These are phyloP conservation scores for Cyrtorhinus lividipennis DNA, from an alignment of 1,140 invertebrate genomes.

Conservation along the genomic window DNA sequence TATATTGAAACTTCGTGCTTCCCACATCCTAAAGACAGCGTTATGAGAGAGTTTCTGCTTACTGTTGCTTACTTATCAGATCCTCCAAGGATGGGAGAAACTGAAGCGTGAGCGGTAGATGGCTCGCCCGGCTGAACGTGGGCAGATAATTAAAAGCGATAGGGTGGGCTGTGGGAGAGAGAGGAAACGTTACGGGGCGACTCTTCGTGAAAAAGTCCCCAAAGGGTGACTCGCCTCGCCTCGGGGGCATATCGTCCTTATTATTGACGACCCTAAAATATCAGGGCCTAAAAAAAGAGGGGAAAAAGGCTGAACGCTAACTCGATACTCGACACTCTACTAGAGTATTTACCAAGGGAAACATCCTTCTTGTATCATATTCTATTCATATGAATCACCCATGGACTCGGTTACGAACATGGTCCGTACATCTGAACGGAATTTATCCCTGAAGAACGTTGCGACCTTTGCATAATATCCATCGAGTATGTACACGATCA, in stretches of 20 bases:
- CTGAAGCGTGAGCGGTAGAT: constrained; percentile 57
- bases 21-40: too few species aligned
- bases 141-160: constrained; percentile 61
- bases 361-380: background rate
- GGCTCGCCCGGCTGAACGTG: constrained; percentile 61
- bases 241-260: constrained; percentile 57
- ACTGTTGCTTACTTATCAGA: constrained; percentile 39
- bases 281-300: constrained; percentile 36
- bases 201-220: constrained; percentile 74
- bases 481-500: background rate
- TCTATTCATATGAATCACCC: background rate
- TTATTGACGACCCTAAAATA: constrained; percentile 63
- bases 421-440: too few species aligned
- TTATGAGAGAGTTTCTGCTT: too few species aligned
- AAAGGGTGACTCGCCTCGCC: constrained; percentile 38
- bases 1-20: too few species aligned
- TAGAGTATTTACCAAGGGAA: background rate
- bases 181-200: constrained; percentile 68
- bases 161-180: constrained; percentile 43
- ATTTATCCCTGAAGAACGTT: too few species aligned
- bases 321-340: background rate
- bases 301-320: background rate
- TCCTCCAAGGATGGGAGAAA: constrained; percentile 44
- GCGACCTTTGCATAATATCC: too few species aligned
- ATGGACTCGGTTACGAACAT: too few species aligned